Conservation (phyloP, 2,797 vertebrate genomes). For the Onychomys leucogaster region DNA sequence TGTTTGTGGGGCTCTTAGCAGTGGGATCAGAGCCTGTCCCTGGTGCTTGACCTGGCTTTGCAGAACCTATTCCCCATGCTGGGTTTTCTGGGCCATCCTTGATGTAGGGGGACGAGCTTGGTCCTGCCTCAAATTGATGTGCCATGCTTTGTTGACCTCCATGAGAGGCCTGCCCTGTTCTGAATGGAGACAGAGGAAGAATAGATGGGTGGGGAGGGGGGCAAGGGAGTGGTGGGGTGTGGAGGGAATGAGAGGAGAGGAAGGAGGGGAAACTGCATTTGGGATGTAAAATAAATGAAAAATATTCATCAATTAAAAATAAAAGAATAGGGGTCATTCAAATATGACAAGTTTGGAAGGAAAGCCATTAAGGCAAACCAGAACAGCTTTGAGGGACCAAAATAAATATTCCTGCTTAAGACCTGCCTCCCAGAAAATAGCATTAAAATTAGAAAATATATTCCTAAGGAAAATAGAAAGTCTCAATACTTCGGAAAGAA, state of each 20-base stretch:
- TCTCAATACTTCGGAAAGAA: slow-evolving; percentile 17
- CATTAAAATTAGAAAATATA: slow-evolving; percentile 31
- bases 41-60: not conserved
- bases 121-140: not conserved
- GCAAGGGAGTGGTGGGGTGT: too few relatives aligned
- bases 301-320: not conserved
- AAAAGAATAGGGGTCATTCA: not conserved
- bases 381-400: not conserved
- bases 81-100: not conserved
- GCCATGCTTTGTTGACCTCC: not conserved
- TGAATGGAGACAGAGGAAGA: not conserved
- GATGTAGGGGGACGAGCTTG: not conserved
- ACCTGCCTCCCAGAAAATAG: slow-evolving; percentile 17
- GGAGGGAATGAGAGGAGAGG: too few relatives aligned
- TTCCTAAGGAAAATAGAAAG: not conserved
- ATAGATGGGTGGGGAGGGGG: not conserved
- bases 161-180: not conserved
- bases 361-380: slow-evolving; percentile 35
- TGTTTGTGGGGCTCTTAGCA: not conserved
- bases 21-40: not conserved
- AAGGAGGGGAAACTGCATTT: not conserved
- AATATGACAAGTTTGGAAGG: slow-evolving; percentile 27
- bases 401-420: slow-evolving; percentile 20
- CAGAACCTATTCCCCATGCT: not conserved
- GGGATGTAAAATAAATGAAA: not conserved